Evolutionary conservation across 2,797 vertebrate genomes (phyloP).

Genomic region (Malurus leucopterus): DNA sequence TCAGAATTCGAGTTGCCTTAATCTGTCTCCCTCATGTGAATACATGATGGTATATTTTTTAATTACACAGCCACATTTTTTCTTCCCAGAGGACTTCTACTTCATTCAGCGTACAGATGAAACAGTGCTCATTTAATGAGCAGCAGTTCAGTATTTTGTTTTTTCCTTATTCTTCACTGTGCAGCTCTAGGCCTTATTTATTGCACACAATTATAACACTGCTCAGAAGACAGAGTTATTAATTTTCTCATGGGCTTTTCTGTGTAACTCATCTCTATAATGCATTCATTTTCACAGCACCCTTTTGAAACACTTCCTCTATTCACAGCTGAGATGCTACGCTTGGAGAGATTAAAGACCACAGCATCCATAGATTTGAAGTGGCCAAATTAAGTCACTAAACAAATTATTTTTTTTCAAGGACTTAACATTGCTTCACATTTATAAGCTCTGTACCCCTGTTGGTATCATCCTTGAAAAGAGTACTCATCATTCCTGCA

Average conservation of each 20-base stretch:
- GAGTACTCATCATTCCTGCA: neutral
- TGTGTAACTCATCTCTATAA: slow-evolving; percentile 13
- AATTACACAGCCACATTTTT: neutral
- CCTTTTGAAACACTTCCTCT: neutral
- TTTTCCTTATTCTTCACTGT: slow-evolving; percentile 10
- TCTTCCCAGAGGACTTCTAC: neutral
- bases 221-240: slow-evolving; percentile 36
- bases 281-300: slow-evolving; percentile 4
- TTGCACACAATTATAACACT: slow-evolving; percentile 22
- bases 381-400: neutral
- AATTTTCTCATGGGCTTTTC: slow-evolving; percentile 20
- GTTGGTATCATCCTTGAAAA: neutral
- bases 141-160: slow-evolving; percentile 16
- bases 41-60: slow-evolving; percentile 10
- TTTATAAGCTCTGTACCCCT: neutral
- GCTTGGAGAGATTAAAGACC: neutral
- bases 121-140: slow-evolving; percentile 21
- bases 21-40: neutral
- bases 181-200: slow-evolving; percentile 30
- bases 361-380: neutral
- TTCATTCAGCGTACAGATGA: neutral
- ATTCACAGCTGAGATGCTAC: neutral
- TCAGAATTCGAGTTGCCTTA: neutral
- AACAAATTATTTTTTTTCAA: slow-evolving; percentile 20
- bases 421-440: neutral